Percentiles rank a stretch among this genome's conserved stretches.
These are phyloP conservation scores for Drosophila kokeensis DNA, from an alignment of 2,888 invertebrate genomes.

Conservation along the genomic window DNA sequence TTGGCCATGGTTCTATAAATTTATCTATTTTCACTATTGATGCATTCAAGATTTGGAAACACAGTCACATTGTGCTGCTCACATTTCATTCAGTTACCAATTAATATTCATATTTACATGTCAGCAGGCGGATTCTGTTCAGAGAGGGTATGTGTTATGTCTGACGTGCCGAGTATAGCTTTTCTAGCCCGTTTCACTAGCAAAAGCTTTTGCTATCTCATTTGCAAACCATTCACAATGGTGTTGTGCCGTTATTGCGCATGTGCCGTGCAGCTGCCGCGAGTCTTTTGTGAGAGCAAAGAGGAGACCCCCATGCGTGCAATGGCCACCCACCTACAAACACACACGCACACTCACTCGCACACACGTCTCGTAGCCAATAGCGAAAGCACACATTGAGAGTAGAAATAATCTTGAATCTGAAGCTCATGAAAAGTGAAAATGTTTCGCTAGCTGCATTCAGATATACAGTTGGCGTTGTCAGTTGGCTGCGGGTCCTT, in stretches of 20 bases:
- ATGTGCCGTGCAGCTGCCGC: constrained; percentile 62
- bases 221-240: constrained; percentile 42
- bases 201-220: constrained; percentile 30
- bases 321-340: constrained; percentile 42
- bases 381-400: constrained; percentile 55
- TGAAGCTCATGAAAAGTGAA: constrained; percentile 75
- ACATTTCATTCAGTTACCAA: background rate
- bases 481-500: constrained; percentile 79
- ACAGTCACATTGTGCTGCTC: background rate
- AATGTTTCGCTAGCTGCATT: constrained; percentile 74
- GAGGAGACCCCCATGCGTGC: constrained; percentile 52
- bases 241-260: constrained; percentile 40
- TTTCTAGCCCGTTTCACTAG: background rate
- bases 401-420: constrained; percentile 70
- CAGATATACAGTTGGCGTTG: constrained; percentile 72
- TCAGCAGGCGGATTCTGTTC: background rate
- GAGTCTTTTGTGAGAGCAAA: constrained; percentile 17
- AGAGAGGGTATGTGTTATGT: background rate
- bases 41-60: background rate
- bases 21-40: background rate
- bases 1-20: background rate
- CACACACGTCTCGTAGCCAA: constrained; percentile 46
- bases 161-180: background rate
- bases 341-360: constrained; percentile 46
- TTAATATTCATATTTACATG: background rate